Conservation (phyloP, 37 sponge, comb jelly and placozoan genomes). For the Diacarnus erythraeanus region DNA sequence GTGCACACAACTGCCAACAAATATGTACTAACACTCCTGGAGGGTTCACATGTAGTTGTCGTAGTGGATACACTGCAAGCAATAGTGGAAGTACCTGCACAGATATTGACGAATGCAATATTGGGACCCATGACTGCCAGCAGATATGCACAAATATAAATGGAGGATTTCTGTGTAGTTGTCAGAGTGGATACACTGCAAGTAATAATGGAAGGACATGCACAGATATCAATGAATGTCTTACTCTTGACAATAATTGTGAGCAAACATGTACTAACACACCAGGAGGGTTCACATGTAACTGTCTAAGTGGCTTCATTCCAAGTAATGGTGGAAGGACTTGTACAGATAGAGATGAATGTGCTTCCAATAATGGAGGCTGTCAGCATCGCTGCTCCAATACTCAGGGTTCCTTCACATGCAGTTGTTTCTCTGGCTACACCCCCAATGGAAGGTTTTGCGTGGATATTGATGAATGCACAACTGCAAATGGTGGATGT, state of each 20-base stretch:
- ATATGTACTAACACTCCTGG: conserved; percentile 41
- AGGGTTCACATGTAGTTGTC: conserved; percentile 31
- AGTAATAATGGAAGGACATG: conserved; percentile 37
- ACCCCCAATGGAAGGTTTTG: conserved; percentile 10
- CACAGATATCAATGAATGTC: conserved; percentile 29
- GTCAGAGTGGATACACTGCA: conserved; percentile 36
- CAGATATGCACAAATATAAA: conserved; percentile 49
- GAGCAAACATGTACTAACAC: conserved; percentile 15
- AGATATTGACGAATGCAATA: conserved; percentile 62
- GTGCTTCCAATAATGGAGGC: conserved; percentile 54
- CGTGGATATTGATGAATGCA: conserved; percentile 53
- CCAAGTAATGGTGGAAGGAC: conserved; percentile 10
- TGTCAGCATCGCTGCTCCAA: conserved; percentile 37
- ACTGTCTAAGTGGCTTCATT: conserved; percentile 28
- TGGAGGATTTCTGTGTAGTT: conserved; percentile 46
- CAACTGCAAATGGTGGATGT: conserved; percentile 26
- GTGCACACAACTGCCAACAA: conserved; percentile 29
- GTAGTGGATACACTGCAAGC: conserved; percentile 10
- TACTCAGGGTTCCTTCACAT: conserved; percentile 30
- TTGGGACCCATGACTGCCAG: conserved; percentile 42
- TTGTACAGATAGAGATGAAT: conserved; percentile 51
- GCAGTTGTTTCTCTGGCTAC: conserved; percentile 53
- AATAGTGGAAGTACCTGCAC: conserved; percentile 3
- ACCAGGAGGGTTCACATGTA: conserved; percentile 20
- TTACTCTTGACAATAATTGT: background rate